Base-by-base conservation (phyloP, 2,113 vertebrate genomes). In the Otus sunia region DNA sequence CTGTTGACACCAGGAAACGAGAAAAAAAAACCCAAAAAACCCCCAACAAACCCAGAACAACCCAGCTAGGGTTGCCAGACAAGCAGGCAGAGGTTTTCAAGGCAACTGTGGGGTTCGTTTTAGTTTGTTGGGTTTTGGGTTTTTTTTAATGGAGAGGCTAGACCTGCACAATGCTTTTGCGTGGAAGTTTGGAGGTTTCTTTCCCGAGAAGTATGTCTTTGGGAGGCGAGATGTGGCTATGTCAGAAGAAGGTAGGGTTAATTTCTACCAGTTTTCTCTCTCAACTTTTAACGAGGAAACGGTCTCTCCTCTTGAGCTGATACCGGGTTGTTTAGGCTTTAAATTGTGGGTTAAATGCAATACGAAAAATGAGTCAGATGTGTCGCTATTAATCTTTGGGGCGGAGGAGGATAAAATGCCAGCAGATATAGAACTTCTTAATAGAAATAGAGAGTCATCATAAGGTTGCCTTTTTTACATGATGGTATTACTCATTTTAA, bases 201-300 rank as follows among this genome's bases (percentile, higher is more conserved):
- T 95, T 60, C 72, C 94, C 94, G 92, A 84, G 91, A 95, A 97
- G 77, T 83, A 53, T 95, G 85, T 66, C 90, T 94, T 94, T 92
- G 96, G 91, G 82, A 95, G 88, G 89, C 56, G 21, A 87, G 90
- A 76, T 86, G 76, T 94, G 88, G 86, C 86, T 92, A 25, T 92
- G 29, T 52, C 96, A 85, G 77, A 78, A 85, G 94, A 95, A 98
- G 97, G 97, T 97, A 97, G 82, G 97, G 90, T 93, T 92, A 84
- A 94, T 62, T 86, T 21, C 81, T 36, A 23, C 43, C 15, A 67
- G 62, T 62, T 94, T 88, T 75, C 41, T 52, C 34, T 52, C 36
- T 41, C 22, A 94, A 93, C 89, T 96, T 97, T 58, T n/a, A 30
- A 90, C 1, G 11, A 91, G 53, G 85, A 69, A 82, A 39, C 1